Evolutionary conservation across 2,888 invertebrate species (phyloP).

Genomic region (Agonopterix alstromeriana): DNA sequence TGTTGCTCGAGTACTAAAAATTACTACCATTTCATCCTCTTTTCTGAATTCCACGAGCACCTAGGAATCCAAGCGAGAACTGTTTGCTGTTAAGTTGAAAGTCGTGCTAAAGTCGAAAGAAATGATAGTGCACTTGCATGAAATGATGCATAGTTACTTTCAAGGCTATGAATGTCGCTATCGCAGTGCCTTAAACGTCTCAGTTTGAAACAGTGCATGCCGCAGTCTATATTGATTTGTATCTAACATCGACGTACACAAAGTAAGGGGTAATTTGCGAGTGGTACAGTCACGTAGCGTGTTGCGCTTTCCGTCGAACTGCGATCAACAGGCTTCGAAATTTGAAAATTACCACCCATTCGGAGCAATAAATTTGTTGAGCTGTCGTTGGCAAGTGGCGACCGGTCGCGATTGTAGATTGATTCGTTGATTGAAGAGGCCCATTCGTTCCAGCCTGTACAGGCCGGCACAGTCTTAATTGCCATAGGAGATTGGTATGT

Average conservation of each 20-base stretch:
- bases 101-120: no score
- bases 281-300: slow-evolving; percentile 17
- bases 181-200: no score
- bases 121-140: no score
- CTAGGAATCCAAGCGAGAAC: no score
- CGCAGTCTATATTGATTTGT: slow-evolving; percentile 5
- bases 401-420: slow-evolving; percentile 71
- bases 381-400: slow-evolving; percentile 72
- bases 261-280: slow-evolving; percentile 33
- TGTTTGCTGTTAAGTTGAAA: no score
- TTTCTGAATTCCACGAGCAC: no score
- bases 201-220: not conserved
- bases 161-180: no score
- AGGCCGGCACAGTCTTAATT: slow-evolving; percentile 65
- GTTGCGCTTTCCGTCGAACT: slow-evolving; percentile 24
- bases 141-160: no score
- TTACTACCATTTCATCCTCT: no score
- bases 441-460: slow-evolving; percentile 68
- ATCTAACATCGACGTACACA: slow-evolving; percentile 16
- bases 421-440: slow-evolving; percentile 75
- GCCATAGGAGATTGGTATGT: slow-evolving; percentile 65
- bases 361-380: slow-evolving; percentile 68
- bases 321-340: slow-evolving; percentile 66
- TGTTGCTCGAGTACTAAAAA: no score
- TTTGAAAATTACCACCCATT: slow-evolving; percentile 68